Evolutionary conservation across 2,113 vertebrate species (phyloP).

Genomic region (Lanius ludovicianus): DNA sequence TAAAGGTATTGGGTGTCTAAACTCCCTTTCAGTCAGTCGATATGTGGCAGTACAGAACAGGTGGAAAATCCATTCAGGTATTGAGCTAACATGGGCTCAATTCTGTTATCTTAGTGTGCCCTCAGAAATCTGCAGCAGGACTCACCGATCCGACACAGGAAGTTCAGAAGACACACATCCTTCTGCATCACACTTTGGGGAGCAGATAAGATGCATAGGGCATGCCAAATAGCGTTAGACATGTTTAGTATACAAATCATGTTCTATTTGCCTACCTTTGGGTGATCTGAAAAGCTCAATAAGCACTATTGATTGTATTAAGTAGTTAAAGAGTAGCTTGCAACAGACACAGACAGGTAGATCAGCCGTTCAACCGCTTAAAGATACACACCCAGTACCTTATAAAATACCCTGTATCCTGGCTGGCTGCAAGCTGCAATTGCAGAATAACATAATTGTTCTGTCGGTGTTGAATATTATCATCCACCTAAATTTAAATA

Average conservation of each 20-base stretch:
- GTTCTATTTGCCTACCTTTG: background rate
- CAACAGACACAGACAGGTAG: background rate
- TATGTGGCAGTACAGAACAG: background rate
- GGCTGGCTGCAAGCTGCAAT: background rate
- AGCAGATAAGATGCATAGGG: background rate
- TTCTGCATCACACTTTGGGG: background rate
- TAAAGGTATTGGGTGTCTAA: background rate
- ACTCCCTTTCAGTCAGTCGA: background rate
- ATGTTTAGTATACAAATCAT: background rate
- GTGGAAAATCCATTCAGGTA: background rate
- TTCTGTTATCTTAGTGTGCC: background rate
- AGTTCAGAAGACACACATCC: background rate
- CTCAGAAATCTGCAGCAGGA: background rate
- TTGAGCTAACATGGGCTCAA: background rate
- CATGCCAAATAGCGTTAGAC: background rate
- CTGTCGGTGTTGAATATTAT: background rate
- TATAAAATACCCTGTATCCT: background rate
- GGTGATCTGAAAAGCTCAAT: background rate
- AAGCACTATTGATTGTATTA: background rate
- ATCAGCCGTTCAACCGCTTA: background rate
- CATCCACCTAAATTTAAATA: background rate
- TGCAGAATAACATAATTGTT: background rate
- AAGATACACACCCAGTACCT: background rate
- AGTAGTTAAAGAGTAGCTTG: background rate
- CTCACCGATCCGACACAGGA: accelerated